Percentiles rank a stretch among this genome's conserved stretches.
phyloP scores from a whole-genome alignment of 53 echinoderm and acorn worm species.

The Arbacia lixula region DNA sequence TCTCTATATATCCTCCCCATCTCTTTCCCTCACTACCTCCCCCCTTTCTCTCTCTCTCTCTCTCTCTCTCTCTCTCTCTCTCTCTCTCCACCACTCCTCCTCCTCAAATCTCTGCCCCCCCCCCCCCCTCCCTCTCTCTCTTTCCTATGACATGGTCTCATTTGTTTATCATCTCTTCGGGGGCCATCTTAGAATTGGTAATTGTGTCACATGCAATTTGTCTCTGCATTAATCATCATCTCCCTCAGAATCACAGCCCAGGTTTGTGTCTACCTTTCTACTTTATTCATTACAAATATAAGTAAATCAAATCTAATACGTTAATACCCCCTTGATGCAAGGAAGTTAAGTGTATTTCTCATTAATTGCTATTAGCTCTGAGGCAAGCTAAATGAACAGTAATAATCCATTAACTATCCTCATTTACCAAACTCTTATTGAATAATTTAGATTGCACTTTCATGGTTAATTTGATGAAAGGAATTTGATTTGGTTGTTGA shows the following conservation, averaged over 20 bases:
- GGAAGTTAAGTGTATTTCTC: constrained; percentile 23
- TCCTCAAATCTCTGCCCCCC: background rate
- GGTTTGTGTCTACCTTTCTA: constrained; percentile 9
- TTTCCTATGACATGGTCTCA: background rate
- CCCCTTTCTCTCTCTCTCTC: constrained; percentile 2
- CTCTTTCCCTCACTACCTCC: background rate
- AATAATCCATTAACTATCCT: constrained; percentile 9
- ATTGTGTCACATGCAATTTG: constrained; percentile 46
- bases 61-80: background rate
- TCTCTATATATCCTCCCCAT: too few relatives aligned
- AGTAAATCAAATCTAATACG: constrained; percentile 12
- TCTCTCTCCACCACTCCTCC: background rate
- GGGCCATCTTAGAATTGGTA: constrained; percentile 38
- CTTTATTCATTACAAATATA: constrained; percentile 41
- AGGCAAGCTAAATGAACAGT: background rate
- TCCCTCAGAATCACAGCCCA: constrained; percentile 5
- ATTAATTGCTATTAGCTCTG: constrained; percentile 32
- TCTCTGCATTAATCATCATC: constrained; percentile 40
- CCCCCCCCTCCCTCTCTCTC: background rate
- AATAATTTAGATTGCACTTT: constrained; percentile 5
- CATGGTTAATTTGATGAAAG: too few relatives aligned
- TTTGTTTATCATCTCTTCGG: constrained; percentile 14
- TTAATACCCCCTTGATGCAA: background rate
- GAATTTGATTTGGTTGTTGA: too few relatives aligned
- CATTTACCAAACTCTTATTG: constrained; percentile 11